Conservation (phyloP, 1,140 invertebrate species). For the Portunus trituberculatus region DNA sequence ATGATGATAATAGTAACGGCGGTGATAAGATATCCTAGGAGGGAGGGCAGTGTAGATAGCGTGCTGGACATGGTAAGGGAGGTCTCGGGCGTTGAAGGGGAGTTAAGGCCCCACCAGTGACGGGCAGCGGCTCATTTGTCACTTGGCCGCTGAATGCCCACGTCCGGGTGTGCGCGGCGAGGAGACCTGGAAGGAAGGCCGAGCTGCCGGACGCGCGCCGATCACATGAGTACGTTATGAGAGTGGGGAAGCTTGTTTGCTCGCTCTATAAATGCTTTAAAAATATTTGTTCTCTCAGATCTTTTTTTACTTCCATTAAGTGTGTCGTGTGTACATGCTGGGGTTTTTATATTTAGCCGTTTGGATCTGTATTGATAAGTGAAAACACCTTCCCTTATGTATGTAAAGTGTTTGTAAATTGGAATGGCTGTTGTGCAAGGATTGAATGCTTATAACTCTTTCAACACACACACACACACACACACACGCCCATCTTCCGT, state of each 20-base stretch:
- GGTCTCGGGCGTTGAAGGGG: no score
- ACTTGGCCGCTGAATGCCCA: slow-evolving; percentile 9
- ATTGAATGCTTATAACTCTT: neutral
- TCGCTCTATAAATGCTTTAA: neutral
- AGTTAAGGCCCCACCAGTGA: neutral
- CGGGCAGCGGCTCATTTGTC: slow-evolving; percentile 16
- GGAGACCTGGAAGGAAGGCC: neutral
- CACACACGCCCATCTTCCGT: neutral
- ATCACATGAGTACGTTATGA: neutral
- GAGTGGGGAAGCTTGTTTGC: neutral
- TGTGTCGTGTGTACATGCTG: neutral
- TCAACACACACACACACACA: neutral
- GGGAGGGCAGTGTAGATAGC: no score
- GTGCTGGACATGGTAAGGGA: no score
- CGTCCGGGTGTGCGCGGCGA: neutral
- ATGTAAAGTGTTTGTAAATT: neutral
- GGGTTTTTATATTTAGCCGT: neutral
- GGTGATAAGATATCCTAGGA: neutral
- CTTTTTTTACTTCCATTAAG: neutral
- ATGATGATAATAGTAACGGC: neutral
- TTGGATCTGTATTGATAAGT: neutral
- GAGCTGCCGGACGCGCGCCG: neutral
- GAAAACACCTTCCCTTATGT: neutral
- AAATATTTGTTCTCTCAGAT: neutral
- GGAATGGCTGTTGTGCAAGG: neutral